Evolutionary conservation across 2,888 invertebrate genomes (phyloP), one percentile per base, ranked within the genome.

Genomic region (Cylindroiulus punctatus): DNA sequence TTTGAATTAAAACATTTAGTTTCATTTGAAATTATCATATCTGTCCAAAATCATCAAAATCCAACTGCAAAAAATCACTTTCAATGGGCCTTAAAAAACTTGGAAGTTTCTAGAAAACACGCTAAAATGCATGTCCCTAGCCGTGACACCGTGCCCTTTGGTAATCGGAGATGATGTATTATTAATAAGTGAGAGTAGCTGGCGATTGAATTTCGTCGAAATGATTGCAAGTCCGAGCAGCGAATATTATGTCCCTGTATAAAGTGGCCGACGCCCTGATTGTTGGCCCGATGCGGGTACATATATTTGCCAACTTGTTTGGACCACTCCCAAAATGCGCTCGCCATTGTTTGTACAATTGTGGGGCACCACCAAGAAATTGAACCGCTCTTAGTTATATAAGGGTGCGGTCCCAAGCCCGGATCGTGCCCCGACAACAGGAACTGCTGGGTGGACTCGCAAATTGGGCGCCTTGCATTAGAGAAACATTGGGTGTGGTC

Each of bases 271-370:
- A 65, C 65, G 65, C 65, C 65, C 65, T 65, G 65, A 65, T 65
- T 65, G 65, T 65, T 65, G 65, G 65, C 65, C 65, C 65, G 65
- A 65, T 65, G 65, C 22, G 65, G 26, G 65, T 65, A 65, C 65
- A 65, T 65, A 65, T 65, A 65, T 65, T 65, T 65, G 65, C 65
- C 65, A 65, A 65, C 65, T 65, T 65, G 65, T 65, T 65, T 65
- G 65, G 65, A 65, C 65, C 65, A 65, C 65, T 65, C 65, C 65
- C 65, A 65, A 65, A 65, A 65, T 65, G 26, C 65, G 10, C n/a
- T 57, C 8, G 22, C 65, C 65, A 65, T 65, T 65, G 65, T 65
- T 65, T 65, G 26, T 65, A 26, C 22, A 26, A 65, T 65, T 65
- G 65, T 65, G 26, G 65, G 65, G 65, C 65, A 65, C 65, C 19